Conservation (phyloP, 1,140 invertebrate genomes). For the Trichoplusia ni region DNA sequence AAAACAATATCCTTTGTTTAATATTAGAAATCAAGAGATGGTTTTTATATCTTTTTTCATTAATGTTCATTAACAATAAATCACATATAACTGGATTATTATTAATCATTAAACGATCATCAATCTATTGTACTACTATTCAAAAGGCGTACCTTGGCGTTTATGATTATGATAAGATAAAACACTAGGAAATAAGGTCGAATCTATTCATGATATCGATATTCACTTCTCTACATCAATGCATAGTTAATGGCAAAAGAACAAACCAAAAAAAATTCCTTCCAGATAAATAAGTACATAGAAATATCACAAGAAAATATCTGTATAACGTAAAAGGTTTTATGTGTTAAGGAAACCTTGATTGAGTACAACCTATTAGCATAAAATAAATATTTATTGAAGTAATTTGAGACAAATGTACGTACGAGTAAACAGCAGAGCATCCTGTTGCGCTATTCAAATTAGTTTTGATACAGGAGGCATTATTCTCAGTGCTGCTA, state of each 20-base stretch:
- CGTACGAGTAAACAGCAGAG: conserved; percentile 16
- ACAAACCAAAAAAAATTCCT: background rate
- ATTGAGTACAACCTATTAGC: background rate
- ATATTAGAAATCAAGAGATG: too few species aligned
- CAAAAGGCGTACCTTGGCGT: background rate
- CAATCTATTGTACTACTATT: background rate
- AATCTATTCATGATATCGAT: conserved; percentile 7
- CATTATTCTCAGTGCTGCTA: conserved; percentile 38
- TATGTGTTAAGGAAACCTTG: too few species aligned
- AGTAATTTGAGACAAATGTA: conserved; percentile 26
- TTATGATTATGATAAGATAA: conserved; percentile 19
- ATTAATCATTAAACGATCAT: background rate
- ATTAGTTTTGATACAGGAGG: conserved; percentile 17
- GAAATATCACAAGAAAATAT: background rate
- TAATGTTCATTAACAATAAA: background rate
- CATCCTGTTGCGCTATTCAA: conserved; percentile 36
- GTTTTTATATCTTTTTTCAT: background rate
- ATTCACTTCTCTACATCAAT: background rate
- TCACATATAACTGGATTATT: background rate
- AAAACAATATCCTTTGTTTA: too few species aligned
- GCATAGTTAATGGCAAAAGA: background rate
- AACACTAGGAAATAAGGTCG: background rate
- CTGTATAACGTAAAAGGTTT: background rate
- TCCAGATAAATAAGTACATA: too few species aligned
- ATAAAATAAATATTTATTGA: conserved; percentile 19